Evolutionary conservation across 2,797 vertebrate species (phyloP).

Genomic region (Alcedo quadribrachys): DNA sequence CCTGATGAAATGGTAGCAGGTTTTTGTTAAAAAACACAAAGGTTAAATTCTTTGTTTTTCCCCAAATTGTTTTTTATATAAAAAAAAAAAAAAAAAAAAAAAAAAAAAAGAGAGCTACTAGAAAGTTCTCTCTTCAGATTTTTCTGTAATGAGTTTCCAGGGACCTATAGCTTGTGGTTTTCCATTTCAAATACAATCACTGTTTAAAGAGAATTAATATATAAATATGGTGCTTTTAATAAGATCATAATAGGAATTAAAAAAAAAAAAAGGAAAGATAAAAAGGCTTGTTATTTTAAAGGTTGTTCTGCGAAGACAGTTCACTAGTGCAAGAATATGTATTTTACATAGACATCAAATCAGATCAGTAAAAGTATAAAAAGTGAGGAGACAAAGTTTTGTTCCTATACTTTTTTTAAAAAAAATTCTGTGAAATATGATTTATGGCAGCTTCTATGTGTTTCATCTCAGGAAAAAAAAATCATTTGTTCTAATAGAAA

Average conservation of each 20-base stretch:
- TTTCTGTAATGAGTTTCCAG: background rate
- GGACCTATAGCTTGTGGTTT: background rate
- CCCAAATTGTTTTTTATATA: too few species aligned
- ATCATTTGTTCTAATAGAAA: slow-evolving; percentile 61
- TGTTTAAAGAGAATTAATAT: background rate
- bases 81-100: background rate
- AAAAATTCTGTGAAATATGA: slow-evolving; percentile 11
- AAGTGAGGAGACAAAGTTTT: slow-evolving; percentile 15
- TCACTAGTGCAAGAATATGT: background rate
- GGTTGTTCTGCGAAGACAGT: background rate
- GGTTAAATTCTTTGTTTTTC: too few species aligned
- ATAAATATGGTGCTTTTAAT: background rate
- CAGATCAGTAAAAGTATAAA: background rate
- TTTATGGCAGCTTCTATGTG: slow-evolving; percentile 23
- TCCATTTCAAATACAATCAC: background rate
- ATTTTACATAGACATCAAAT: background rate
- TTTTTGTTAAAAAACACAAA: too few species aligned
- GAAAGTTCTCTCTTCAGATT: background rate
- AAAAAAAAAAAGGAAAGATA: background rate
- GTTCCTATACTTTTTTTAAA: background rate
- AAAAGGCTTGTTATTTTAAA: background rate
- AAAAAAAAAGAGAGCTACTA: background rate
- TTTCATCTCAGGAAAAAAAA: slow-evolving; percentile 46
- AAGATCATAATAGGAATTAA: background rate
- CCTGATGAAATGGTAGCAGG: too few species aligned